Evolutionary conservation across 2,888 invertebrate species (phyloP).

Genomic region (Parascotia fuliginaria): DNA sequence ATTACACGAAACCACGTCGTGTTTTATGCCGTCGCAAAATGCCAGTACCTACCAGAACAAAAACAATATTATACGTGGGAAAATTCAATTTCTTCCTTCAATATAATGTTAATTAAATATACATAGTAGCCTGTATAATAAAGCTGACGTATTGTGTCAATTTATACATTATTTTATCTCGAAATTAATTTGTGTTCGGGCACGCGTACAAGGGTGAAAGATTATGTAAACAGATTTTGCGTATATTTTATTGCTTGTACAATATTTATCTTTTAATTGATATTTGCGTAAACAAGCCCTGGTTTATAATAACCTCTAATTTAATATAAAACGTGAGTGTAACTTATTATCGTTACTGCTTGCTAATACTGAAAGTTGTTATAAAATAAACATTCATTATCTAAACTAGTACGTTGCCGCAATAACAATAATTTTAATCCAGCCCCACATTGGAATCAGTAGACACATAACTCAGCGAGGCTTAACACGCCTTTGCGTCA

Average conservation of each 20-base stretch:
- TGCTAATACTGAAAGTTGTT: no score
- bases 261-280: no score
- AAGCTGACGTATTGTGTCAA: conserved; percentile 32
- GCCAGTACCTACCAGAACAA: not conserved
- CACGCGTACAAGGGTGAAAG: not conserved
- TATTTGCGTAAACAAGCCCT: no score
- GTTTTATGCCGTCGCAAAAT: no score
- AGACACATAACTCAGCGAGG: conserved; percentile 11
- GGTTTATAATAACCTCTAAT: no score
- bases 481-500: conserved; percentile 17
- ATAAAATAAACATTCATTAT: not conserved
- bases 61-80: not conserved
- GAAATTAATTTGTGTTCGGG: not conserved
- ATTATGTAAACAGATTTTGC: not conserved
- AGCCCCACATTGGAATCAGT: conserved; percentile 4
- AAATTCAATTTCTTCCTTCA: conserved; percentile 30
- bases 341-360: no score
- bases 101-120: conserved; percentile 30
- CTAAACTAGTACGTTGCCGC: not conserved
- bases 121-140: conserved; percentile 15
- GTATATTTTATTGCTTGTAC: not conserved
- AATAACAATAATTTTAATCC: conserved; percentile 1
- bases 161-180: conserved; percentile 24
- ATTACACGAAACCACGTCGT: not conserved
- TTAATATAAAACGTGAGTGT: no score